Base-by-base conservation (phyloP, 2,113 vertebrate genomes). In the Psophia crepitans region DNA sequence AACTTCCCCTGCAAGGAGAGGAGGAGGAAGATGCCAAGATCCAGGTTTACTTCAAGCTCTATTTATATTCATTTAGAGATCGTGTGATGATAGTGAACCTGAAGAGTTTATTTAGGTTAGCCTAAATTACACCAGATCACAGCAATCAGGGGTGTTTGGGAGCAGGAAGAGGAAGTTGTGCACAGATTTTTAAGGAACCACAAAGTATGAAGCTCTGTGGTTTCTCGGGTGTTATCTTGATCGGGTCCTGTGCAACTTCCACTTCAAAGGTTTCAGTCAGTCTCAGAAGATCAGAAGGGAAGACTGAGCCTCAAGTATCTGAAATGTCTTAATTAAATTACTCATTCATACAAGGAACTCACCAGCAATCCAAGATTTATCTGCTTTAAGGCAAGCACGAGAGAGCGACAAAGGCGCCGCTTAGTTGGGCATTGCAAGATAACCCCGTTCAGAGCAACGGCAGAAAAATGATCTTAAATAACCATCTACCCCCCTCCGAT, bases 241-340 rank as follows among this genome's bases (percentile, higher is more conserved):
- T 93, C 4, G 3, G 66, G 71, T 92, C 76, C 94, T 95, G 65
- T 2, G 48, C 90, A 84, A 13, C 83, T 87, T 48, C 92, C 85
- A 96, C 96, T 96, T 96, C 95, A 96, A 96, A 97, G 92, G 37
- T 11, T 56, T 78, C 77, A 69, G 85, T 24, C 4, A 2, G 57
- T 79, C 84, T 89, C 73, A 51, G 91, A 63, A 94, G 96, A 96
- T 96, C 71, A 84, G 61, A 93, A 71, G 79, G 63, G 73, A 75
- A 94, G 92, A 96, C 49, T 78, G 86, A 90, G 86, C 19, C 65
- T 64, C 21, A 8, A 63, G 49, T 22, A 76, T 80, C 80, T 54
- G 76, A 79, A 86, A 37, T 1, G 20, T 54, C 79, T 92, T 95
- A 96, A 96, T 96, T 95, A 96, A 89, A 92, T 96, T 70, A 92